These are phyloP conservation scores for Spodoptera littoralis DNA, from an alignment of 2,888 invertebrate genomes.

Conservation along the genomic window DNA sequence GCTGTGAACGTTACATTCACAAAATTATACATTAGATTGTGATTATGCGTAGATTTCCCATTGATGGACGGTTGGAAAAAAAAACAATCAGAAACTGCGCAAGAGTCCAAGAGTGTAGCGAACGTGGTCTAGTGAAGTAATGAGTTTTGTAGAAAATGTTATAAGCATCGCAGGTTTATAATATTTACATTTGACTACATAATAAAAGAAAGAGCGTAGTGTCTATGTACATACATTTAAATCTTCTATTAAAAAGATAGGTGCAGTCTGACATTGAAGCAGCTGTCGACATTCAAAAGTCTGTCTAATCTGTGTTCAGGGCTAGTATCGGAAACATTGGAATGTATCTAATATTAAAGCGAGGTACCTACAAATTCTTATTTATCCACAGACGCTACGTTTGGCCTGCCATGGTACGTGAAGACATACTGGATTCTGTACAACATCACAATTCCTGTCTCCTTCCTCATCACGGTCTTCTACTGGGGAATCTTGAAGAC, in stretches of 20 bases:
- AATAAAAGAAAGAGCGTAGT: no score
- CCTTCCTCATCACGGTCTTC: conserved; percentile 85
- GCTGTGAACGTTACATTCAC: conserved; percentile 20
- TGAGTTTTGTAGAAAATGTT: no score
- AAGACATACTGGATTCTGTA: conserved; percentile 85
- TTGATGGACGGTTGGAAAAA: conserved; percentile 2
- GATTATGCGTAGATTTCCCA: conserved; percentile 13
- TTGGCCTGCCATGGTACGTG: conserved; percentile 82
- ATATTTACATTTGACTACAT: no score
- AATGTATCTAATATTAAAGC: background rate
- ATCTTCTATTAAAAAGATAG: background rate
- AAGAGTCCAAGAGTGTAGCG: no score
- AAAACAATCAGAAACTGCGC: no score
- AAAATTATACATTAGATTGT: conserved; percentile 20
- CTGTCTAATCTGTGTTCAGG: conserved; percentile 13
- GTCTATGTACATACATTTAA: no score
- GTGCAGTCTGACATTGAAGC: conserved; percentile 33
- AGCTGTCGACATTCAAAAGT: conserved; percentile 15
- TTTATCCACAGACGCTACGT: conserved; percentile 73
- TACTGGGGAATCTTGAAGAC: conserved; percentile 82
- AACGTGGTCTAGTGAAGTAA: no score
- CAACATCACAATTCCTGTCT: conserved; percentile 83
- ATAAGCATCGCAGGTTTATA: no score
- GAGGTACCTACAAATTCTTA: background rate
- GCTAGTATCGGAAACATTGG: conserved; percentile 5